Evolutionary conservation across 2,888 invertebrate species (phyloP), one percentile per base, ranked within the genome.

Genomic region (Eledona agricola): DNA sequence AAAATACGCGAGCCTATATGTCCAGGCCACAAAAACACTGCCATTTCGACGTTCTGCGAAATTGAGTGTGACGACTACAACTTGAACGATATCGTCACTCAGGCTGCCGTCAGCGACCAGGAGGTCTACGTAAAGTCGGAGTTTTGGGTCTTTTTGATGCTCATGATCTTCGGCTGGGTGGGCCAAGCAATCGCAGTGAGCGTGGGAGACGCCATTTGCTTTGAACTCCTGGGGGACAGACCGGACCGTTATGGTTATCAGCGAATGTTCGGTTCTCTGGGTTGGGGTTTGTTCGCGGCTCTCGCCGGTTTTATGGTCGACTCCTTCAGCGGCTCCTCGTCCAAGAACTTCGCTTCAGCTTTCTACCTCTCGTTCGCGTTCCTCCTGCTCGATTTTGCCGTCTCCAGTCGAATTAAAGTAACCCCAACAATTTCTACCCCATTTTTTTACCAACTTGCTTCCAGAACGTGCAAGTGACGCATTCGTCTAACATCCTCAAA

Each of bases 141-240:
- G 65, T 95, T 94, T 71, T 90, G 91, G 86, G 70, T 88, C 58
- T 90, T 94, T 68, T 84, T 93, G 58, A 65, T 83, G 12, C 78
- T 92, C 46, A 85, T 92, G 74, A 81, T 90, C n/a, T 65, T 88
- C 5, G 89, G 87, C 51, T 94, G 93, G 88, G 77, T 89, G 12
- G 88, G 89, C 1, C 91, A 93, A 83, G 89, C 93, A 0, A 88
- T 94, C 0, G 88, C 90, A 1, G 89, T 93, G 9, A 92, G 90
- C 57, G 84, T 96, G 43, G 89, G 89, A 1, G 96, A 96, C 78
- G 89, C 94, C 0, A 90, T 95, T 55, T 93, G 93, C 70, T 93
- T 94, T 73, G 85, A 89, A 67, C 78, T 90, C 37, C 79, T 96
- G 12, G 93, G 88, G 29, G 83, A 86, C 2, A 81, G 84, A 40